Evolutionary conservation across 2,113 vertebrate species (phyloP).

Genomic region (Dinomys branickii): DNA sequence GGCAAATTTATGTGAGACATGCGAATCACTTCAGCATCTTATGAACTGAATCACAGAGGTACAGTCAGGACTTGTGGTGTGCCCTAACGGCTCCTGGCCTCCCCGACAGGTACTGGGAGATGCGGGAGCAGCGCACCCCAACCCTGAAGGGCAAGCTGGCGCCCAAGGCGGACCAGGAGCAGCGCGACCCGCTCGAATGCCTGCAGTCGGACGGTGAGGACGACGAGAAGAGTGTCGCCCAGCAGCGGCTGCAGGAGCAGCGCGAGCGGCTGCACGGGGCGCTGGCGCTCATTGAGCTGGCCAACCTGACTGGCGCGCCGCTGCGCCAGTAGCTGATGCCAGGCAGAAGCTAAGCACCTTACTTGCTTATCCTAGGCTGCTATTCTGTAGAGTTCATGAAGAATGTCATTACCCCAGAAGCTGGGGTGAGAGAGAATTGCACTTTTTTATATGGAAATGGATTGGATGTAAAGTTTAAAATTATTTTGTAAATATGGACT

Average conservation of each 20-base stretch:
- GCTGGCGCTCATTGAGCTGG: conserved; percentile 97
- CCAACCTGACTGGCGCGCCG: conserved; percentile 92
- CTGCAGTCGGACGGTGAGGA: conserved; percentile 94
- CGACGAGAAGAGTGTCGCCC: conserved; percentile 90
- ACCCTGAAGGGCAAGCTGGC: conserved; percentile 90
- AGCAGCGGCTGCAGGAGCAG: conserved; percentile 94
- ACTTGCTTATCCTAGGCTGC: conserved; percentile 98
- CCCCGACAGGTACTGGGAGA: conserved; percentile 94
- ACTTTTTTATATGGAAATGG: conserved; percentile 90
- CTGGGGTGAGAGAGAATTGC: conserved; percentile 89
- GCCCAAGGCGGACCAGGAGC: conserved; percentile 94
- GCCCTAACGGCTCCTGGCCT: background rate
- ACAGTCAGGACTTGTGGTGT: background rate
- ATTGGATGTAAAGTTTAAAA: conserved; percentile 88
- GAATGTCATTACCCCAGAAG: conserved; percentile 92
- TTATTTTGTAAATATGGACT: conserved; percentile 91
- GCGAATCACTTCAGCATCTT: background rate
- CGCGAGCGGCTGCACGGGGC: conserved; percentile 97
- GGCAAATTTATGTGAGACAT: background rate
- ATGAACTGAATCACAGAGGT: background rate
- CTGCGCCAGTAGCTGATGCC: conserved; percentile 82
- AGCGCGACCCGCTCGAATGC: conserved; percentile 96
- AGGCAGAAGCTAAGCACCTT: conserved; percentile 99
- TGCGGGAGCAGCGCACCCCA: conserved; percentile 92
- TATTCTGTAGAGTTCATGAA: conserved; percentile 98